Percentiles rank a stretch among this genome's conserved stretches.
These are phyloP conservation scores for Mastomys coucha DNA, from an alignment of 2,113 vertebrate genomes.

Conservation along the genomic window DNA sequence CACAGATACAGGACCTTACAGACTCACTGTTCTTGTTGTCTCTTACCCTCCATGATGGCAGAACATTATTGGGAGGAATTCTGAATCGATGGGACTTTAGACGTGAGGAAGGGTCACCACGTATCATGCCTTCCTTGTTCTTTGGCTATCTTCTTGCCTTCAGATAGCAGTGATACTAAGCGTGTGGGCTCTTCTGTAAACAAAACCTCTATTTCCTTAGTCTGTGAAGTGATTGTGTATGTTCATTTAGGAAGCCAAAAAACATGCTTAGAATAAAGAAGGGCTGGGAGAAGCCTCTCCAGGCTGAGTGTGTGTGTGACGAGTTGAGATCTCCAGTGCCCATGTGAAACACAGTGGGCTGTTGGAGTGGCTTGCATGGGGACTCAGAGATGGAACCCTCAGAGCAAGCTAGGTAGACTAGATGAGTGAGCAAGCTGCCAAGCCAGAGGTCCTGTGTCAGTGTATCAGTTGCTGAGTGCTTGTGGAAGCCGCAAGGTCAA, in stretches of 20 bases:
- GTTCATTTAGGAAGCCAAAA: conserved; percentile 7
- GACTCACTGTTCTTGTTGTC: not conserved
- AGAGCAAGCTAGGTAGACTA: not conserved
- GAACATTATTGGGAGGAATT: not conserved
- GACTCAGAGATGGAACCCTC: too few relatives aligned
- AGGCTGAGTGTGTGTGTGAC: not conserved
- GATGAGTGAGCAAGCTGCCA: too few relatives aligned
- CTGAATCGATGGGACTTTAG: not conserved
- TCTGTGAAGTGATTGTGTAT: not conserved
- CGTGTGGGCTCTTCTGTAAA: not conserved
- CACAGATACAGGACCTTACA: not conserved
- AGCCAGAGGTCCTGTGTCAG: not conserved
- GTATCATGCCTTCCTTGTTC: not conserved
- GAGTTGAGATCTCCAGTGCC: not conserved
- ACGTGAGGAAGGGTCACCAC: not conserved
- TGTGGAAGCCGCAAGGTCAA: not conserved
- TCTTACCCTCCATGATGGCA: not conserved
- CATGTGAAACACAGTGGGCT: not conserved
- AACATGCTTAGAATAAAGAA: conserved; percentile 13
- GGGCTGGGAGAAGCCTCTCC: not conserved
- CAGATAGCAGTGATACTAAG: not conserved
- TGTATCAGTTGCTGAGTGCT: not conserved
- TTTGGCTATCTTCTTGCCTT: not conserved
- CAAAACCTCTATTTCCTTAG: conserved; percentile 4
- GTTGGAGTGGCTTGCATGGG: not conserved